Conservation (phyloP, 2,797 vertebrate genomes). For the Danio aesculapii region DNA sequence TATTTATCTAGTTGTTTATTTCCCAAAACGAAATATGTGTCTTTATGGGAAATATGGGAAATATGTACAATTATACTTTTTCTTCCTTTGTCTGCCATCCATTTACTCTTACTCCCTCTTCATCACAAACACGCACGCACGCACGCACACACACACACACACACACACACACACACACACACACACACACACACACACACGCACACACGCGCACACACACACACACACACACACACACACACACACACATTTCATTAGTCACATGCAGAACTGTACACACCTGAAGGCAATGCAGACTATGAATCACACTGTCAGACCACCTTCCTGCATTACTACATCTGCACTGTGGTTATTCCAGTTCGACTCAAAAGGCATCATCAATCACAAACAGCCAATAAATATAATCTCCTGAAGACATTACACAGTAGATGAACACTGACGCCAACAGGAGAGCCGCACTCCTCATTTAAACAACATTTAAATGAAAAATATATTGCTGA, state of each 20-base stretch:
- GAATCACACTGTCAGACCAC: slow-evolving; percentile 16
- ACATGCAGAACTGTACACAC: slow-evolving; percentile 5
- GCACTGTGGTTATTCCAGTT: background rate
- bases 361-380: slow-evolving; percentile 17
- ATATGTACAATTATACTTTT: background rate
- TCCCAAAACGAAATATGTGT: too few species aligned
- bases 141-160: background rate
- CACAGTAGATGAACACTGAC: background rate
- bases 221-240: background rate
- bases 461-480: slow-evolving; percentile 8
- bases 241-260: slow-evolving; percentile 24
- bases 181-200: slow-evolving; percentile 15
- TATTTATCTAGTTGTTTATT: too few species aligned
- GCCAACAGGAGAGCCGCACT: background rate
- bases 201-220: background rate
- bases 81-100: background rate
- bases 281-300: slow-evolving; percentile 10
- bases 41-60: too few species aligned
- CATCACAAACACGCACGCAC: too few species aligned
- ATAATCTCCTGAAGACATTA: background rate
- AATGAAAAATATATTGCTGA: slow-evolving; percentile 27
- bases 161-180: background rate
- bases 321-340: background rate
- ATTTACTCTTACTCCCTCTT: too few species aligned
- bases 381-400: slow-evolving; percentile 1